A percentile compares a stretch with the other conserved stretches of the same genome.
Evolutionary conservation across 2,888 invertebrate genomes (phyloP).

Genomic region (Calameuta filiformis): DNA sequence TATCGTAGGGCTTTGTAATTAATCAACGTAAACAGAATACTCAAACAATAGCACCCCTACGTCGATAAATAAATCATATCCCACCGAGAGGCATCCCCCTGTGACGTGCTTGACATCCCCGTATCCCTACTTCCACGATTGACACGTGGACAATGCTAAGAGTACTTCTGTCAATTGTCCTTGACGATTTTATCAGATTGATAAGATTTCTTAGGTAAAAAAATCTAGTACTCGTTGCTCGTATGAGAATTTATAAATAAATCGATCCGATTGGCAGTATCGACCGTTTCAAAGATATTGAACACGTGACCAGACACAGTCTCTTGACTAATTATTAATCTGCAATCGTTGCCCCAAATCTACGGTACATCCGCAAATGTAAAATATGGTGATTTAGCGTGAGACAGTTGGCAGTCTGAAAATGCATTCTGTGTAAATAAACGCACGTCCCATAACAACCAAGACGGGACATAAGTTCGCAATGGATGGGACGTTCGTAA

Average conservation of each 20-base stretch:
- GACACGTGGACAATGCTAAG: neutral
- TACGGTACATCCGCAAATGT: too few species aligned
- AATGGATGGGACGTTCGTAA: neutral
- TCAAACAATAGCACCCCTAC: slow-evolving; percentile 43
- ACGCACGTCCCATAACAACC: neutral
- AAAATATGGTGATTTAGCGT: neutral
- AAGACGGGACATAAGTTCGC: neutral
- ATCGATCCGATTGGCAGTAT: neutral
- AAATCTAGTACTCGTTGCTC: neutral
- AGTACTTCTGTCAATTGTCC: neutral
- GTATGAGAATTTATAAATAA: neutral
- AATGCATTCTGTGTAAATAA: neutral
- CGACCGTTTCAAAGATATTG: neutral
- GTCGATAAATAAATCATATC: slow-evolving; percentile 54
- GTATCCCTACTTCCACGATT: neutral
- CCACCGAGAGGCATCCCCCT: slow-evolving; percentile 35
- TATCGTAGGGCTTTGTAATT: slow-evolving; percentile 48
- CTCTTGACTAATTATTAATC: neutral
- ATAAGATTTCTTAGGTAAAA: neutral
- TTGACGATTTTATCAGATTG: neutral
- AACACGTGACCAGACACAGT: neutral
- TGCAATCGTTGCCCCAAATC: too few species aligned
- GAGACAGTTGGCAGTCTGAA: neutral
- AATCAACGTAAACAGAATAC: slow-evolving; percentile 51
- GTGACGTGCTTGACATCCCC: neutral